These are phyloP conservation scores for Uloborus plumipes DNA, from an alignment of 2,888 invertebrate genomes.

Conservation along the genomic window DNA sequence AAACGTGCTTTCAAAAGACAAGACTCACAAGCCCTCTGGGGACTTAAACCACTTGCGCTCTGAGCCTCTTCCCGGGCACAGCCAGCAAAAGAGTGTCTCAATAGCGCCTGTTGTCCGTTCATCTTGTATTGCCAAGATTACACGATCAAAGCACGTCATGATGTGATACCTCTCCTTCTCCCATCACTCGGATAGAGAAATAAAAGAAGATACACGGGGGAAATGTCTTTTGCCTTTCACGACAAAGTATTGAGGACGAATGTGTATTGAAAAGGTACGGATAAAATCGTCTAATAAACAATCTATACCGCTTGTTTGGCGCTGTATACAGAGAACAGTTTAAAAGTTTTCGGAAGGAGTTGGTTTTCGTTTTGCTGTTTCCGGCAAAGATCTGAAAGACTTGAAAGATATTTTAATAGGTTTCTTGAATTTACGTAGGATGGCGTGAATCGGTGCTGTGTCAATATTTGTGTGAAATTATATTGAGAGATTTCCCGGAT, in stretches of 20 bases:
- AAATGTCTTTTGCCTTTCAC: slow-evolving; percentile 34
- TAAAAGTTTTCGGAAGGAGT: slow-evolving; percentile 6
- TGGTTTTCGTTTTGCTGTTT: background rate
- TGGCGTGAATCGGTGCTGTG: background rate
- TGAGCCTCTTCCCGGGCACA: background rate
- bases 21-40: no score
- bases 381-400: background rate
- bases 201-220: slow-evolving; percentile 25
- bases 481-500: no score
- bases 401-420: slow-evolving; percentile 6
- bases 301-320: slow-evolving; percentile 46
- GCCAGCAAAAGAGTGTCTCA: slow-evolving; percentile 36
- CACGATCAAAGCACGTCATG: slow-evolving; percentile 30
- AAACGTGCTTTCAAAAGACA: no score
- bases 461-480: background rate
- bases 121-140: slow-evolving; percentile 48
- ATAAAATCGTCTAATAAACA: slow-evolving; percentile 57
- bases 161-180: background rate
- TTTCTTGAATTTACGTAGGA: background rate
- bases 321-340: slow-evolving; percentile 16
- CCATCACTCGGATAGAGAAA: slow-evolving; percentile 15
- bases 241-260: slow-evolving; percentile 19
- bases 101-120: slow-evolving; percentile 50
- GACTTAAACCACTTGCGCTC: slow-evolving; percentile 1
- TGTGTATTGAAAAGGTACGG: slow-evolving; percentile 3